Percentiles rank a stretch among this genome's conserved stretches.
Conservation (phyloP, 2,113 vertebrate genomes). For the Phyllopteryx taeniolatus region DNA sequence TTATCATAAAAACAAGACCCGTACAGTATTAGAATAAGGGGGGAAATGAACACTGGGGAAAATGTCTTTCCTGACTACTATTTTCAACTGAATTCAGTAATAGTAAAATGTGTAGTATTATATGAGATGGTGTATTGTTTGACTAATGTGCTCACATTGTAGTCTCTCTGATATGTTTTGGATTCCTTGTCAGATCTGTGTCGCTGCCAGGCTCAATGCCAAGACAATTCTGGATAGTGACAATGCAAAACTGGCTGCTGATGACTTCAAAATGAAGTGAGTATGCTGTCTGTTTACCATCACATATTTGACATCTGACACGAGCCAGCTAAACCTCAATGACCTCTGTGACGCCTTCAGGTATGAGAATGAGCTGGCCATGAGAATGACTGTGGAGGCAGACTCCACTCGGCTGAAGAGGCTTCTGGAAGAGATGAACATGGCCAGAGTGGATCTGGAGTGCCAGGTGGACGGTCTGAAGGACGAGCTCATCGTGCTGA, state of each 20-base stretch:
- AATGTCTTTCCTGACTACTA: background rate
- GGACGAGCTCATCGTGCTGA: constrained; percentile 64
- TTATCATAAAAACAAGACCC: background rate
- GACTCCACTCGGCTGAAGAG: constrained; percentile 59
- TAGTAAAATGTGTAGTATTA: background rate
- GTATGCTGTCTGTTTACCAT: constrained; percentile 19
- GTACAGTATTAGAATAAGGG: background rate
- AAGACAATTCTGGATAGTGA: constrained; percentile 77
- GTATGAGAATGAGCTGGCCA: constrained; percentile 63
- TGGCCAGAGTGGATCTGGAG: constrained; percentile 64
- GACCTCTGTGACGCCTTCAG: constrained; percentile 35
- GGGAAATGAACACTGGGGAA: background rate
- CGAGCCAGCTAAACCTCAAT: constrained; percentile 1
- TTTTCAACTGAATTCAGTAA: background rate
- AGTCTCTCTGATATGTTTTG: background rate
- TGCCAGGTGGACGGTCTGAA: constrained; percentile 60
- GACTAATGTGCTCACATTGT: background rate
- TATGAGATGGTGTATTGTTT: background rate
- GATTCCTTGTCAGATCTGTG: constrained; percentile 59
- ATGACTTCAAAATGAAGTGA: constrained; percentile 90
- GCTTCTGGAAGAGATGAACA: constrained; percentile 61
- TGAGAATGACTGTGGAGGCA: constrained; percentile 56
- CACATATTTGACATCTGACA: constrained; percentile 8
- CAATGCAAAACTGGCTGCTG: constrained; percentile 82
- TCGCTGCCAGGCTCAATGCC: constrained; percentile 68